Base-by-base conservation (phyloP, 37 sponge, comb jelly and placozoan genomes). In the Beroe ovata region DNA sequence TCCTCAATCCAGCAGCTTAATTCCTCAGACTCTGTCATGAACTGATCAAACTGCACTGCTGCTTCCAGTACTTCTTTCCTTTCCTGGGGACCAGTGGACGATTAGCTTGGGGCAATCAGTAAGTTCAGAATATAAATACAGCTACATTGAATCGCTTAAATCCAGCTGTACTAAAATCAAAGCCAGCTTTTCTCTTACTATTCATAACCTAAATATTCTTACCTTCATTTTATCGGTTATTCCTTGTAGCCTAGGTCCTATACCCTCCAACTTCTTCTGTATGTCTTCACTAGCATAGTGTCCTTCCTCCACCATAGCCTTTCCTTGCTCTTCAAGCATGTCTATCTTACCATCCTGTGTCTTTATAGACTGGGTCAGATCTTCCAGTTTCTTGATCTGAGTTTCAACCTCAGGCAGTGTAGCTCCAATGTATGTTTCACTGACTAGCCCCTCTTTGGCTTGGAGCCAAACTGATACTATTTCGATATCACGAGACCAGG, bases 1-100 rank as follows among this genome's bases (percentile, higher is more conserved):
- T 77, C 84, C 54, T 77, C 84, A 21, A 77, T 36, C 84, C 84
- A 77, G 28, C 84, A 42, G 20, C 84, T 42, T 29, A 77, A 35
- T 29, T 77, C 84, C 8, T 77, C 84, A 3, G 84, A 39, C 47
- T 77, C 84, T 0, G 33, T 20, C 3, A 77, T 0, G 28, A 77
- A 77, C 36, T 77, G 84, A 21, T 77, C 11, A 23, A 42, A 77
- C 47, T 77, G 84, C 28, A 77, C 54, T 40, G 84, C 84, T 20
- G 26, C 84, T n/a, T 42, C 38, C 41, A 77, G 84, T 26, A 36
- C 38, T 14, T 25, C 25, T n/a, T n/a, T 23, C 20, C 84, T 30
- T 54, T 42, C 54, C 84, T 77, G 54, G 28, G 4, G 29, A n/a
- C n/a, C n/a, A 11, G 18, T 58, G 59, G 18, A 18, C 16, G 16